Conservation (phyloP, 2,888 invertebrate species). For the Dorcus hopei region DNA sequence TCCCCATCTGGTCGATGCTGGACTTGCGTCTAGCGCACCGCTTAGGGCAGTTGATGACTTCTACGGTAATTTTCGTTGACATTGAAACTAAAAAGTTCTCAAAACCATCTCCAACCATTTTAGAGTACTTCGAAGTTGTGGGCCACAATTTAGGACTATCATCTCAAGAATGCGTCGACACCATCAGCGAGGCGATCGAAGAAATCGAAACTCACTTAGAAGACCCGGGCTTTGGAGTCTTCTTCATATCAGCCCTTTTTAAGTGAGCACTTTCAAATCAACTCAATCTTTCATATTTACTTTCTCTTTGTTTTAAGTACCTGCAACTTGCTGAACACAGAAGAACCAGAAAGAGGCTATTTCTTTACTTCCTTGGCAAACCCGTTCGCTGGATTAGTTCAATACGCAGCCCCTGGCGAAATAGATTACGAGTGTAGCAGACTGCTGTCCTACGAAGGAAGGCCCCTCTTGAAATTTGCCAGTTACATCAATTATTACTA, state of each 20-base stretch:
- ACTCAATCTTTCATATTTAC: neutral
- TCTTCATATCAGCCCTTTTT: slow-evolving; percentile 47
- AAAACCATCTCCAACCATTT: slow-evolving; percentile 15
- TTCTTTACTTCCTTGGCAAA: slow-evolving; percentile 21
- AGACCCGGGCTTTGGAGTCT: slow-evolving; percentile 34
- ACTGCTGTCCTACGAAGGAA: slow-evolving; percentile 3
- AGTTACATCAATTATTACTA: slow-evolving; percentile 10
- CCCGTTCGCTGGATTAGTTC: slow-evolving; percentile 17
- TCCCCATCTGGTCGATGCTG: slow-evolving; percentile 28
- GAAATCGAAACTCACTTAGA: slow-evolving; percentile 38
- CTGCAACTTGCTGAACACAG: slow-evolving; percentile 13
- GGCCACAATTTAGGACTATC: slow-evolving; percentile 44
- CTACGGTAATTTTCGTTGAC: slow-evolving; percentile 17
- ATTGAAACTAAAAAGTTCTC: neutral
- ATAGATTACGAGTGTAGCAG: slow-evolving; percentile 11
- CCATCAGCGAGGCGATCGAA: slow-evolving; percentile 46
- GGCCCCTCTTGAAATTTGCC: slow-evolving; percentile 19
- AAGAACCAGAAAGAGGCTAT: slow-evolving; percentile 18
- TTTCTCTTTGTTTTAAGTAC: slow-evolving; percentile 9
- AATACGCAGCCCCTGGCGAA: slow-evolving; percentile 16
- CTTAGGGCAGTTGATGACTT: slow-evolving; percentile 28
- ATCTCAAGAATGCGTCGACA: slow-evolving; percentile 43
- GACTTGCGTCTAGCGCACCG: slow-evolving; percentile 30
- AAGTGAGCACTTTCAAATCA: slow-evolving; percentile 44
- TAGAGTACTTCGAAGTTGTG: slow-evolving; percentile 57